A percentile compares a stretch with the other conserved stretches of the same genome.
These are phyloP conservation scores for Aporophyla nigra DNA, from an alignment of 2,888 invertebrate species.

Conservation along the genomic window DNA sequence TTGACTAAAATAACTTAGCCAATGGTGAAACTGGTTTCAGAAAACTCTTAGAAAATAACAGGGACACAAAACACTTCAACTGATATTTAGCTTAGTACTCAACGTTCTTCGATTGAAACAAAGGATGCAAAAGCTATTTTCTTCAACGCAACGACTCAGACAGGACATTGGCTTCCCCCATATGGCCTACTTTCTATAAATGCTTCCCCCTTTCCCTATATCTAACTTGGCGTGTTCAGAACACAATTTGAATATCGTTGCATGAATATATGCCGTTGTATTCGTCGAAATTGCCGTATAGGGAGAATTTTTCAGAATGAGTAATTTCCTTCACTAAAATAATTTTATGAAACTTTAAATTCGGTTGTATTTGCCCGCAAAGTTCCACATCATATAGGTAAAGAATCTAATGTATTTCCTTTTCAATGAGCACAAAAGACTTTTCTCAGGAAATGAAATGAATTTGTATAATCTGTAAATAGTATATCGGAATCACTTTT, in stretches of 20 bases:
- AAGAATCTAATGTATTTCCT: background rate
- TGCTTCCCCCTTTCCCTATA: slow-evolving; percentile 31
- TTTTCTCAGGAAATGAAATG: background rate
- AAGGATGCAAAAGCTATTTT: slow-evolving; percentile 25
- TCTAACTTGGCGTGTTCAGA: slow-evolving; percentile 31
- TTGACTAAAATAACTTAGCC: background rate
- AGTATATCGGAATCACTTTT: background rate
- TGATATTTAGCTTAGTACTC: background rate
- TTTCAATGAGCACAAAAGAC: background rate
- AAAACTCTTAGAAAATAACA: background rate
- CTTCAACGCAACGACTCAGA: slow-evolving; percentile 1
- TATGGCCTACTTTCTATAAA: slow-evolving; percentile 38
- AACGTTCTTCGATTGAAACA: background rate
- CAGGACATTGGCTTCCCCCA: slow-evolving; percentile 44
- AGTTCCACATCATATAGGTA: background rate
- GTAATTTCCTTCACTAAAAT: background rate
- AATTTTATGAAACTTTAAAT: background rate
- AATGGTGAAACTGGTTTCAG: background rate
- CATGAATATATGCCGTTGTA: slow-evolving; percentile 5
- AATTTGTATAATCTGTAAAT: too few species aligned
- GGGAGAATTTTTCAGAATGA: background rate
- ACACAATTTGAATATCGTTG: slow-evolving; percentile 33
- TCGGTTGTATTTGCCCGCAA: background rate
- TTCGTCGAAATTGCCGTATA: slow-evolving; percentile 2
- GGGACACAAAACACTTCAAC: background rate